These are phyloP conservation scores for Tachina grossa DNA, from an alignment of 2,888 invertebrate species.

Conservation along the genomic window DNA sequence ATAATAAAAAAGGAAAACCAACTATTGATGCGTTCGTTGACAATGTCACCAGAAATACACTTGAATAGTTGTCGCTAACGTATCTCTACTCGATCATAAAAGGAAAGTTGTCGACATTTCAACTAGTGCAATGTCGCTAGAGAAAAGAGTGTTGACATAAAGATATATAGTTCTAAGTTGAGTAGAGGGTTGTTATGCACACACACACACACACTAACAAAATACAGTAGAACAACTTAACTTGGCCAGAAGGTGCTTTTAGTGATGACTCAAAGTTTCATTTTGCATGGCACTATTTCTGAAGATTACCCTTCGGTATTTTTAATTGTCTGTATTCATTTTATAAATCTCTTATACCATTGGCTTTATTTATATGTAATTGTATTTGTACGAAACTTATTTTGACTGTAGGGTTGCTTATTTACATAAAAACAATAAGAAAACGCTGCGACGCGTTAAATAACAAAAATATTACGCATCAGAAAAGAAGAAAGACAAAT, in stretches of 20 bases:
- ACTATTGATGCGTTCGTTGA: too few relatives aligned
- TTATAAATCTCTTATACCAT: constrained; percentile 13
- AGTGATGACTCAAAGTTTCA: background rate
- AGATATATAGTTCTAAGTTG: too few relatives aligned
- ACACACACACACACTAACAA: too few relatives aligned
- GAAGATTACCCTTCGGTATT: constrained; percentile 9
- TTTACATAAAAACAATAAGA: constrained; percentile 70
- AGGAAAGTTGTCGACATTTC: too few relatives aligned
- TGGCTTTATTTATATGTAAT: constrained; percentile 3
- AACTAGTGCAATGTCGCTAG: too few relatives aligned
- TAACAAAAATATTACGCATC: constrained; percentile 68
- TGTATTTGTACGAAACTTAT: constrained; percentile 33
- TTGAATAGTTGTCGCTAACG: too few relatives aligned
- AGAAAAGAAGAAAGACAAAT: constrained; percentile 15
- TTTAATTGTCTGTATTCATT: background rate
- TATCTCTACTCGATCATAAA: too few relatives aligned
- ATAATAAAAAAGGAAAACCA: too few relatives aligned
- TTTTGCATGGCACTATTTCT: background rate
- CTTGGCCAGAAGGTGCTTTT: constrained; percentile 5
- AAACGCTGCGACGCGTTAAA: constrained; percentile 70
- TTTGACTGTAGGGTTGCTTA: constrained; percentile 53
- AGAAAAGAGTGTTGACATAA: too few relatives aligned
- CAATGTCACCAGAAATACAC: too few relatives aligned
- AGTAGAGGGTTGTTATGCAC: too few relatives aligned
- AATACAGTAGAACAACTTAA: constrained; percentile 24